Base-by-base conservation (phyloP, 2,113 vertebrate species). In the Callaeas wilsoni region DNA sequence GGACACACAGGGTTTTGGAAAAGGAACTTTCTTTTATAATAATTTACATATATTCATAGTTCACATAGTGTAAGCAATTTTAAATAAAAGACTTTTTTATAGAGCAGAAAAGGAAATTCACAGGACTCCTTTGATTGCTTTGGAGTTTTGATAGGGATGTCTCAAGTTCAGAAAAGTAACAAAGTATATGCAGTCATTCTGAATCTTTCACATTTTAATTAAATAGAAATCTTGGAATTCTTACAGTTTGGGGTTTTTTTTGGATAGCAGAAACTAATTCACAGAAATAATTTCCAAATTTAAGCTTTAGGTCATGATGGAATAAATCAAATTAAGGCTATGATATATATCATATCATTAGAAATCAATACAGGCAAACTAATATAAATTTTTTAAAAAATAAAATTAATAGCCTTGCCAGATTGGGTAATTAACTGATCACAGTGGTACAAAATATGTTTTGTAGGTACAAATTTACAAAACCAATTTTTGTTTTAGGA, bases 181-280 rank as follows among this genome's bases (percentile, higher is more conserved):
- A 39, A 67, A 55, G 6, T 52, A 20, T 25, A 42, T 26, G 42
- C 14, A 60, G 6, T 26, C 33, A 78, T 84, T 75, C n/a, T 42
- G 29, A 87, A 57, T 57, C 87, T 35, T 84, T 71, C 18, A 25
- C 9, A 32, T 46, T 87, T 90, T 53, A 39, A 46, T 76, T 56
- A n/a, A 67, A 74, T 71, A 75, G 1, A 71, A 60, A 73, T 53
- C 15, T 82, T 75, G 12, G 1, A 9, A 13, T 42, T 81, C 14
- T 53, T 50, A 4, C 4, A 5, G 4, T 12, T 53, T 46, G 4
- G 1, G 0, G 0, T 11, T 23, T 83, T 83, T 55, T 42, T 18
- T 46, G 5, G 4, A 41, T 44, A 44, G 20, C 27, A 39, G 26
- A 78, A 86, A 56, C 5, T 19, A 30, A 55, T 14, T 50, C 30